Base-by-base conservation (phyloP, 2,888 invertebrate species). In the Ormia ochracea region DNA sequence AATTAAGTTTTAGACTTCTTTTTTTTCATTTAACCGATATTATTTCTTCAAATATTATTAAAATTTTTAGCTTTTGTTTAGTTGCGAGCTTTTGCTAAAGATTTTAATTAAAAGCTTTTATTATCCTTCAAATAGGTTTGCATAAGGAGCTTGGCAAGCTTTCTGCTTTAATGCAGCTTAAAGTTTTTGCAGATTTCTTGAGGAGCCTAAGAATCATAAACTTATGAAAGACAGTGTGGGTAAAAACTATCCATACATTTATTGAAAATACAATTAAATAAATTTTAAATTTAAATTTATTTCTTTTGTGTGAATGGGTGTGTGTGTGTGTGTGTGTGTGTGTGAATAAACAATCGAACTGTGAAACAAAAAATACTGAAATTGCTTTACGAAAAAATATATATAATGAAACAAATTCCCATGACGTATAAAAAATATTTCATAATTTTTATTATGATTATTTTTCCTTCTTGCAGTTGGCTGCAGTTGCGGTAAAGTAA, bases 351-450 rank as follows among this genome's bases (percentile, higher is more conserved):
- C 80, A 80, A 80, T 80, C 68, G 80, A 76, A 76, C 76, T 76
- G 63, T 68, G 68, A 48, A 73, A 75, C 28, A 74, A 50, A 33
- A 50, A 58, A 4, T 19, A 33, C 23, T 26, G n/a, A 61, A 63
- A 69, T 38, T 59, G 26, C 52, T 10, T 58, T 41, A 70, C 36
- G 68, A 74, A 75, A 65, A 78, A 69, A 50, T 70, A 79, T 70
- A 12, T 66, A 78, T 78, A 70, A 79, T 70, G 69, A 79, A 80
- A 80, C 54, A 76, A 80, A 80, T 76, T 80, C 80, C 80, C 80
- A 80, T 80, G 76, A 80, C 80, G 80, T 73, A 80, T 33, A 56
- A 63, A 43, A 63, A 65, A 65, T 68, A 73, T 80, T 76, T 80
- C 76, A 72, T 76, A 80, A 80, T 72, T 48, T 69, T 66, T 56